Conservation (phyloP, 1,140 invertebrate genomes). For the Zelostemma sp. region DNA sequence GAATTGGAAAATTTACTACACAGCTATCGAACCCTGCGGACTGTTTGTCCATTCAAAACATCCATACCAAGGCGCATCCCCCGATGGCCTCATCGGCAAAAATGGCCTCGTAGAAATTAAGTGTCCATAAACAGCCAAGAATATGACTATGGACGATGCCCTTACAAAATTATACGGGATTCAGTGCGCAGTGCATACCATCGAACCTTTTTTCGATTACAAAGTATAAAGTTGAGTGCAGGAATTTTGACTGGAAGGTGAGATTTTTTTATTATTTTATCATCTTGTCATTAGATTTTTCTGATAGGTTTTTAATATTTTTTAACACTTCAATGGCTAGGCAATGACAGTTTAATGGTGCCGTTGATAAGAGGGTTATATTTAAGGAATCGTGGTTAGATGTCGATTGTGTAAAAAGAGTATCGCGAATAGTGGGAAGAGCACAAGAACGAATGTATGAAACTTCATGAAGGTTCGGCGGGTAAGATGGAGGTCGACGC, state of each 20-base stretch:
- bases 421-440: slow-evolving; percentile 6
- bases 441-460: slow-evolving; percentile 1
- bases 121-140: slow-evolving; percentile 51
- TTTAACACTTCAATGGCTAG: too few species aligned
- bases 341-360: too few species aligned
- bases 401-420: too few species aligned
- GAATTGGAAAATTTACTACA: slow-evolving; percentile 38
- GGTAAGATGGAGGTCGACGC: slow-evolving; percentile 12
- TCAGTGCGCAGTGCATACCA: neutral
- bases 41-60: slow-evolving; percentile 59
- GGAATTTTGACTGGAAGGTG: too few species aligned
- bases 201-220: too few species aligned
- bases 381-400: too few species aligned
- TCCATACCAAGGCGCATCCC: slow-evolving; percentile 58
- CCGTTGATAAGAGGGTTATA: too few species aligned
- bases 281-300: too few species aligned
- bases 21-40: slow-evolving; percentile 54
- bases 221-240: too few species aligned
- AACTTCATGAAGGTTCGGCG: slow-evolving; percentile 7
- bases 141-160: slow-evolving; percentile 28
- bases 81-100: slow-evolving; percentile 65
- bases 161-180: slow-evolving; percentile 15
- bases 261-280: too few species aligned
- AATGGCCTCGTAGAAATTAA: too few species aligned
- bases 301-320: too few species aligned